Evolutionary conservation across 2,888 invertebrate species (phyloP).

Genomic region (Phragmatobia fuliginosa): DNA sequence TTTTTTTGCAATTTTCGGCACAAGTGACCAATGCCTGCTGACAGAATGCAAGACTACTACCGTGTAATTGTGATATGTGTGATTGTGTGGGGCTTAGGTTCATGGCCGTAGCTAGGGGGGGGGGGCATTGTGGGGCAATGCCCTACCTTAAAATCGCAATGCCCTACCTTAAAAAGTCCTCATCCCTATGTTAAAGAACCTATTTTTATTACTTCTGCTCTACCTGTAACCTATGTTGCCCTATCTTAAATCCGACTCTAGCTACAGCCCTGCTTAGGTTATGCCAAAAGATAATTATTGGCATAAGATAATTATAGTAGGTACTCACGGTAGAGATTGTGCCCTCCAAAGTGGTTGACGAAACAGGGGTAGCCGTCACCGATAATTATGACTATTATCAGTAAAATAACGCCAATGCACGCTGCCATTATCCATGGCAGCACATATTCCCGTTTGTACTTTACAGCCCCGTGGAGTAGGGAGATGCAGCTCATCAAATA

Average conservation of each 20-base stretch:
- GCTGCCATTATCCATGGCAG: constrained; percentile 82
- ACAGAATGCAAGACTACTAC: not conserved
- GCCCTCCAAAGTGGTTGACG: constrained; percentile 78
- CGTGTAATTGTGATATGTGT: not conserved
- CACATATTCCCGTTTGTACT: constrained; percentile 79
- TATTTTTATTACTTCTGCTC: too few species aligned
- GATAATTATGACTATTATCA: constrained; percentile 67
- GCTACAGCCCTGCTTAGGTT: too few species aligned
- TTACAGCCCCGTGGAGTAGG: constrained; percentile 80
- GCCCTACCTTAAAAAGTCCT: too few species aligned
- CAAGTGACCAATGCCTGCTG: not conserved
- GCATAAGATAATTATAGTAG: not conserved
- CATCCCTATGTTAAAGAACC: too few species aligned
- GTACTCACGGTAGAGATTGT: constrained; percentile 79
- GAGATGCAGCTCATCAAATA: constrained; percentile 82
- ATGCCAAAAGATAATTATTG: not conserved
- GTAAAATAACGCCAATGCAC: constrained; percentile 71
- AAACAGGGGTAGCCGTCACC: constrained; percentile 77
- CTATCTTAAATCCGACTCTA: too few species aligned
- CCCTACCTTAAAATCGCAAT: too few species aligned
- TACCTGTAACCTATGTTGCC: too few species aligned
- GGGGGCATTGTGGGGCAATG: too few species aligned
- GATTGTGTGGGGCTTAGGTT: too few species aligned
- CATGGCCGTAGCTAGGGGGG: too few species aligned
- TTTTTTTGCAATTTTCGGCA: too few species aligned